phyloP scores from a whole-genome alignment of 2,888 invertebrate species.

The Latrodectus elegans region DNA sequence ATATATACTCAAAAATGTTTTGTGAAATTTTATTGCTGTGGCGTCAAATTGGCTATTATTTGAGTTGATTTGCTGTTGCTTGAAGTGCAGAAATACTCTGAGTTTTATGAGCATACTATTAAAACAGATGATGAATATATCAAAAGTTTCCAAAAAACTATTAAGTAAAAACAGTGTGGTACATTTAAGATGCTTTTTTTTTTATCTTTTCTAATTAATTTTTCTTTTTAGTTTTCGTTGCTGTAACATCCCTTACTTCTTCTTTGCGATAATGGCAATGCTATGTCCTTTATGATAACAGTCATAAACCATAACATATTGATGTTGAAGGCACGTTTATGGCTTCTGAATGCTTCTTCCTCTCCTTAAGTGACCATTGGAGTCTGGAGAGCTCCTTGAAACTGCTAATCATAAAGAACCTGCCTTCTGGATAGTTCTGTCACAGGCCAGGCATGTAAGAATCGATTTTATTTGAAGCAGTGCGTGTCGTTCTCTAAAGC shows the following conservation, averaged over 20 bases:
- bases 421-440: not conserved
- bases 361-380: not conserved
- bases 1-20: too few species aligned
- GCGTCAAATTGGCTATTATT: too few species aligned
- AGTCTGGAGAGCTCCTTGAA: not conserved
- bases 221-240: not conserved
- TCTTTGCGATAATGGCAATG: not conserved
- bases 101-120: too few species aligned
- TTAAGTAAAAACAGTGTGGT: too few species aligned
- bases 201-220: too few species aligned
- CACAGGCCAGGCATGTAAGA: not conserved
- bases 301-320: not conserved
- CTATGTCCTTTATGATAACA: not conserved
- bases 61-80: too few species aligned
- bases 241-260: not conserved
- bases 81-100: too few species aligned
- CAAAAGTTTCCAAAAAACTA: too few species aligned
- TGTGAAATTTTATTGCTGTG: too few species aligned
- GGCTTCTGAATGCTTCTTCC: not conserved
- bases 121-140: too few species aligned
- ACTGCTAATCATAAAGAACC: not conserved
- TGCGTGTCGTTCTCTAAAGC: not conserved
- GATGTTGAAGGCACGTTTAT: not conserved
- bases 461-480: not conserved
- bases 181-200: too few species aligned